phyloP scores from a whole-genome alignment of 2,888 invertebrate genomes.

The Campoplex capitator region DNA sequence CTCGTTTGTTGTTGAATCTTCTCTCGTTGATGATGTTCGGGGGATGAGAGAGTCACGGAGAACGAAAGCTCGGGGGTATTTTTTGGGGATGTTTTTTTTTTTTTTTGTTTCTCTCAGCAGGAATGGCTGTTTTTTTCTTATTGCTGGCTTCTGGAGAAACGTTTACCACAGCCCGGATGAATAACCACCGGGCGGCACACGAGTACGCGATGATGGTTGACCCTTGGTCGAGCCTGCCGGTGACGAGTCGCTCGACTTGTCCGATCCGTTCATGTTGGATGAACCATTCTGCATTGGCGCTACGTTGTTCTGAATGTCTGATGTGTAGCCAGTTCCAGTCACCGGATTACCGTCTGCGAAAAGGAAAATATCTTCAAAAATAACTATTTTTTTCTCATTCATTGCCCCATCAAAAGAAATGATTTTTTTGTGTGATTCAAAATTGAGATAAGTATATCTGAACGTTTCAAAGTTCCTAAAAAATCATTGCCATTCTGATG shows the following conservation, averaged over 20 bases:
- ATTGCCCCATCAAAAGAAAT: not conserved
- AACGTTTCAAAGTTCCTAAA: not conserved
- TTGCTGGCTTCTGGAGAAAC: constrained; percentile 29
- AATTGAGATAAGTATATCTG: not conserved
- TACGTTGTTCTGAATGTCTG: constrained; percentile 77
- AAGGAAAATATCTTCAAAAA: constrained; percentile 30
- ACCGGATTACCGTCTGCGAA: constrained; percentile 86
- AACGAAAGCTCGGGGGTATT: constrained; percentile 28
- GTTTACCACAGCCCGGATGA: constrained; percentile 90
- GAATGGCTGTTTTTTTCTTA: constrained; percentile 58
- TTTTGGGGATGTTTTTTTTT: constrained; percentile 51
- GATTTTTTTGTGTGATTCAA: not conserved
- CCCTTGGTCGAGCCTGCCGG: constrained; percentile 81
- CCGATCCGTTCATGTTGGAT: constrained; percentile 79
- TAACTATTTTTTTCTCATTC: constrained; percentile 24
- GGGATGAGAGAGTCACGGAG: constrained; percentile 36
- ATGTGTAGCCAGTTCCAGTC: constrained; percentile 86
- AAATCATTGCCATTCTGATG: not conserved
- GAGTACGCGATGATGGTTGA: constrained; percentile 85
- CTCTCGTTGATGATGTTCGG: constrained; percentile 49
- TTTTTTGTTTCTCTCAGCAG: constrained; percentile 55
- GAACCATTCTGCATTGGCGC: constrained; percentile 84
- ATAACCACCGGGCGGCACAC: constrained; percentile 89
- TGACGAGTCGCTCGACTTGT: constrained; percentile 81
- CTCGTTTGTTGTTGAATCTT: constrained; percentile 37